Base-by-base conservation (phyloP, 2,888 invertebrate species). In the Galerucella calmariensis region DNA sequence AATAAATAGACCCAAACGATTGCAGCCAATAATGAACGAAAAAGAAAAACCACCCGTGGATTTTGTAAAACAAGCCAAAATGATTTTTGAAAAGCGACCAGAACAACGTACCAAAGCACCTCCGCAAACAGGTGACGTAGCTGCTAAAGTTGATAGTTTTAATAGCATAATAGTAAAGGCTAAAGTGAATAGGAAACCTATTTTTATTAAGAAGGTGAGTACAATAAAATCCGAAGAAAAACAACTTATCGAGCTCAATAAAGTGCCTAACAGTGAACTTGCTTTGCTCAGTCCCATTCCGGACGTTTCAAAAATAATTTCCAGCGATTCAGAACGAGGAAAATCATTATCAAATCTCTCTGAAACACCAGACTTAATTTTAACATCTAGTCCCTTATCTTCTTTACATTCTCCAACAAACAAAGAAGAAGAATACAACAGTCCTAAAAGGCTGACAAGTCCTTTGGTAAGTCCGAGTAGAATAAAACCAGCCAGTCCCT, bases 11-110 rank as follows among this genome's bases (percentile, higher is more conserved):
- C 90, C 91, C 79, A 90, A 93, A 82, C 90, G 90, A 82, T 90
- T 92, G 80, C 90, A 89, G 79, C 92, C 90, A 1, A 88, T 93
- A 65, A 89, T 94, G 82, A 92, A 92, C 81, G 94, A 93, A 79
- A 91, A 92, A 14, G 96, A 96, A 83, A 90, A 95, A 67, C 97
- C 97, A 2, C 96, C 97, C 20, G 94, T 94, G 0, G 97, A 97
- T 89, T 92, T 96, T 79, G 97, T 97, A 75, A 95, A 94, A 82
- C 93, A 95, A 76, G 94, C 95, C 14, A 91, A 96, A 77, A 92
- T 93, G 83, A 93, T 96, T 83, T 97, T 97, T 88, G 97, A 97
- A 86, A 90, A 90, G 62, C 89, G 90, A 1, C 91, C 92, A 12
- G 88, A 91, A 79, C 89, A 90, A 1, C 83, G 88, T 73, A 89